A percentile compares a stretch with the other conserved stretches of the same genome.
These are phyloP conservation scores for Trichonephila clavata DNA, from an alignment of 1,140 invertebrate species.

Conservation along the genomic window DNA sequence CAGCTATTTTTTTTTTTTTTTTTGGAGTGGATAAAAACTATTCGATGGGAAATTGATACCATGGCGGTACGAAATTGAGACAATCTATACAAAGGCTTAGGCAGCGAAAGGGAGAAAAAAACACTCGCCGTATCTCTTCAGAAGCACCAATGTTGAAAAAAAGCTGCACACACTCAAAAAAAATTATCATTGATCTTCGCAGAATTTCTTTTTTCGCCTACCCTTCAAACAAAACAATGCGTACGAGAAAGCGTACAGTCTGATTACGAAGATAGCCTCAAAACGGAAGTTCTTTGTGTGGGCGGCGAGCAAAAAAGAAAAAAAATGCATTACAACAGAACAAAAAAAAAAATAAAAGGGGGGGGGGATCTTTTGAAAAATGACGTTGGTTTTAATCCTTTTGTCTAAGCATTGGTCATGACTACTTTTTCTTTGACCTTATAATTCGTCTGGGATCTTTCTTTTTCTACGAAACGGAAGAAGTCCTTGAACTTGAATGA, in stretches of 20 bases:
- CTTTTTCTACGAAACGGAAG: background rate
- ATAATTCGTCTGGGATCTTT: background rate
- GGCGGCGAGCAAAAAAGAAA: background rate
- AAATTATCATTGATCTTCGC: too few species aligned
- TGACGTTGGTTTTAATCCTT: background rate
- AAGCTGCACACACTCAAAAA: too few species aligned
- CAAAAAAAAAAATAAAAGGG: background rate
- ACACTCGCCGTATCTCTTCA: too few species aligned
- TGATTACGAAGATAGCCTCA: background rate
- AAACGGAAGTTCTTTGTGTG: constrained; percentile 24
- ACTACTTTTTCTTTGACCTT: background rate
- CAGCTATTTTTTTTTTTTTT: too few species aligned
- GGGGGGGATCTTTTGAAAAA: background rate
- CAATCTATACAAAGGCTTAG: too few species aligned
- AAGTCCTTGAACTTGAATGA: constrained; percentile 8
- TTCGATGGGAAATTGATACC: too few species aligned
- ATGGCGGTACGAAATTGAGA: too few species aligned
- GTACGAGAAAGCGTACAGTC: background rate
- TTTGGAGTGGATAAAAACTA: too few species aligned
- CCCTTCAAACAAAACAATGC: background rate
- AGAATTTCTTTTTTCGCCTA: too few species aligned
- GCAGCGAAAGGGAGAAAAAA: too few species aligned
- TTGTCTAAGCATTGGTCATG: background rate
- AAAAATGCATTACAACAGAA: background rate
- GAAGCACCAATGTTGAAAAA: too few species aligned